Evolutionary conservation across 1,140 invertebrate genomes (phyloP).

Genomic region (Megathymus violae): DNA sequence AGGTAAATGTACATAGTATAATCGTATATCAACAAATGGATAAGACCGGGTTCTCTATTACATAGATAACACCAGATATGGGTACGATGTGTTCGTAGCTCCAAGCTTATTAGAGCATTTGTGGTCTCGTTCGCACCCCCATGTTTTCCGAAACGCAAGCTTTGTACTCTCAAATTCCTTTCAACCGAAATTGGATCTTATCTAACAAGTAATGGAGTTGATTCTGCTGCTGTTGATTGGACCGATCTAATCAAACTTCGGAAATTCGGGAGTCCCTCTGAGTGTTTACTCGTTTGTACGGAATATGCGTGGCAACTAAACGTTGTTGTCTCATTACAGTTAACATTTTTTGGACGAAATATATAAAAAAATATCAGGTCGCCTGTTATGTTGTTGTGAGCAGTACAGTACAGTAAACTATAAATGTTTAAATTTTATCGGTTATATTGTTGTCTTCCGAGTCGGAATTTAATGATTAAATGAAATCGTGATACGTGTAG

Average conservation of each 20-base stretch:
- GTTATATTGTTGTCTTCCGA: no score
- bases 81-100: background rate
- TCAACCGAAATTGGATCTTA: slow-evolving; percentile 36
- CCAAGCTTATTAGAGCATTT: slow-evolving; percentile 7
- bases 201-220: slow-evolving; percentile 26
- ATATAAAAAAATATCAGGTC: no score
- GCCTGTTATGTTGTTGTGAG: no score
- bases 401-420: no score
- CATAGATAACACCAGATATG: slow-evolving; percentile 7
- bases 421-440: no score
- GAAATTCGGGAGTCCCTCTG: slow-evolving; percentile 9
- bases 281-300: background rate
- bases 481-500: no score
- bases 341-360: background rate
- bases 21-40: background rate
- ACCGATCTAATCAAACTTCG: slow-evolving; percentile 37
- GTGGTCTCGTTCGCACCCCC: background rate
- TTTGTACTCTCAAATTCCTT: slow-evolving; percentile 4
- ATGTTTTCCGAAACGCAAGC: background rate
- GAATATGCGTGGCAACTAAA: slow-evolving; percentile 18
- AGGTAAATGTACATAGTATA: no score
- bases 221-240: slow-evolving; percentile 21
- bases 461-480: no score
- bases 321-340: no score
- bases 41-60: background rate